phyloP scores from a whole-genome alignment of 1,140 invertebrate genomes.

The Ostrea edulis region DNA sequence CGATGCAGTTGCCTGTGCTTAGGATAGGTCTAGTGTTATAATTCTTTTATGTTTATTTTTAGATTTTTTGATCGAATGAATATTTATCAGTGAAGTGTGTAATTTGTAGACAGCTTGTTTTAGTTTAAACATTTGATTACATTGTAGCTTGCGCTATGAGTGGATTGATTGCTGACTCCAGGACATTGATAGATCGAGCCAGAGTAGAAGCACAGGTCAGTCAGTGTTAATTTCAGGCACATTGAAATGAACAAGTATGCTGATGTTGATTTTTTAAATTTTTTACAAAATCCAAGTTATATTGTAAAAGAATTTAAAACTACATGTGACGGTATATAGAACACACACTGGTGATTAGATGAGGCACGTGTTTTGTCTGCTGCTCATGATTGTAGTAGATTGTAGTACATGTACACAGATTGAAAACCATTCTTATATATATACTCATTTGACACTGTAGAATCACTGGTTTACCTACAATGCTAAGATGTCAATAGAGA shows the following conservation, averaged over 20 bases:
- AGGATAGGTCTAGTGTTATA: too few relatives aligned
- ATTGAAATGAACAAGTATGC: not conserved
- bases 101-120: not conserved
- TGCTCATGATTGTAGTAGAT: too few relatives aligned
- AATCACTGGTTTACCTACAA: constrained; percentile 99
- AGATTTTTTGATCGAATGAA: not conserved
- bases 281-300: not conserved
- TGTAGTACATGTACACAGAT: too few relatives aligned
- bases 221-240: not conserved
- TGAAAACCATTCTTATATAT: too few relatives aligned
- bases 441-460: constrained; percentile 79
- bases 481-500: constrained; percentile 97
- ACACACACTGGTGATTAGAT: too few relatives aligned
- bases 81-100: not conserved
- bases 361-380: too few relatives aligned
- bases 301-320: too few relatives aligned
- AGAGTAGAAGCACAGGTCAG: constrained; percentile 90
- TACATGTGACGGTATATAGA: too few relatives aligned
- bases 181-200: constrained; percentile 96
- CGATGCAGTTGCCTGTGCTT: too few relatives aligned
- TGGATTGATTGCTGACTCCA: constrained; percentile 98
- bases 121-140: not conserved
- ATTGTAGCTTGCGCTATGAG: constrained; percentile 93
- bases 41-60: too few relatives aligned
- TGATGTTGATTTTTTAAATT: not conserved